Evolutionary conservation across 2,797 vertebrate species (phyloP).

Genomic region (Pristis pectinata): DNA sequence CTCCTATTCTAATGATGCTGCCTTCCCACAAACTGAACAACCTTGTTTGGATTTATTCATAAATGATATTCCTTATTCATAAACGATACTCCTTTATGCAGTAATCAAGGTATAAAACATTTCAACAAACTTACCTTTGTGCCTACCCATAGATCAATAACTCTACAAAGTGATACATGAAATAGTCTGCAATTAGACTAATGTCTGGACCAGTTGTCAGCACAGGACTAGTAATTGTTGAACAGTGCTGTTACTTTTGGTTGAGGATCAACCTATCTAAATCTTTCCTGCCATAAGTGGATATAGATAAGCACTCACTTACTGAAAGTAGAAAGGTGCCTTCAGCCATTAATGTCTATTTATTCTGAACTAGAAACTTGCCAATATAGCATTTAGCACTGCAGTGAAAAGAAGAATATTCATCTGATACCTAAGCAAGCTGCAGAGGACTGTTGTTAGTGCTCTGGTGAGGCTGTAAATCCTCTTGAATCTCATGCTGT

Average conservation of each 20-base stretch:
- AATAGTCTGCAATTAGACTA: not conserved
- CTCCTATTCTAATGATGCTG: not conserved
- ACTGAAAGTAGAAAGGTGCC: not conserved
- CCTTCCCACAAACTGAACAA: not conserved
- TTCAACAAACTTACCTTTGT: not conserved
- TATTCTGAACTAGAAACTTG: not conserved
- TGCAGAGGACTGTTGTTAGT: not conserved
- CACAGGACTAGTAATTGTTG: not conserved
- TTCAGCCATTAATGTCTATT: not conserved
- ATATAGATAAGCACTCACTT: not conserved
- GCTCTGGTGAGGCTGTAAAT: not conserved
- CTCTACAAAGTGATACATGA: too few species aligned
- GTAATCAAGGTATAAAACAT: not conserved
- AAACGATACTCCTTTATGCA: not conserved
- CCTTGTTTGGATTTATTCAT: not conserved
- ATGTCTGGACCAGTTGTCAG: not conserved
- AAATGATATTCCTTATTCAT: not conserved
- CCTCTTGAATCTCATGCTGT: not conserved
- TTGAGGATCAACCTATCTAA: not conserved
- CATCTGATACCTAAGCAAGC: not conserved
- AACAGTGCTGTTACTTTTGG: not conserved
- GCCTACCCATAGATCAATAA: too few species aligned
- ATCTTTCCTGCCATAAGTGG: not conserved
- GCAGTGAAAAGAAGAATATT: not conserved
- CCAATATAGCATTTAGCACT: not conserved